phyloP scores from a whole-genome alignment of 2,797 vertebrate genomes.

The Acipenser oxyrinchus region DNA sequence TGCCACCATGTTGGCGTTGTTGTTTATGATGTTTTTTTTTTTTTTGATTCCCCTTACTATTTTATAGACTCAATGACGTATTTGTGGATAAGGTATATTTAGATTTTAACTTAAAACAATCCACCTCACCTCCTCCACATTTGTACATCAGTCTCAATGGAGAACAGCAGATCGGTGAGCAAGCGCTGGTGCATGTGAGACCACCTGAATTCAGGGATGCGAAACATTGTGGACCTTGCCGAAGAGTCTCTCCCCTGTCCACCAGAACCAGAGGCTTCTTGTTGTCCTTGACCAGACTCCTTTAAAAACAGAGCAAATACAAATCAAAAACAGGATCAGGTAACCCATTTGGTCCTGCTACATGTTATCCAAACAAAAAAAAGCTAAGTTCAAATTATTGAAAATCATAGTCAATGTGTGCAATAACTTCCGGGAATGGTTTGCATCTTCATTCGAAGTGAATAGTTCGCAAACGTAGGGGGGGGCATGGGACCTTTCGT shows the following conservation, averaged over 20 bases:
- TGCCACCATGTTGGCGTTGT: too few species aligned
- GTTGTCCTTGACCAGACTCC: slow-evolving; percentile 56
- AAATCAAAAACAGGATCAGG: neutral
- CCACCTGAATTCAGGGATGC: slow-evolving; percentile 94
- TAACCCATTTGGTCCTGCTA: neutral
- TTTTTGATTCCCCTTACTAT: too few species aligned
- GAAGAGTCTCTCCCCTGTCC: slow-evolving; percentile 62
- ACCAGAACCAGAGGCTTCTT: slow-evolving; percentile 32
- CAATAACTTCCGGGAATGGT: too few species aligned
- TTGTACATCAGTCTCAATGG: slow-evolving; percentile 94
- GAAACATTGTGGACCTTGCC: slow-evolving; percentile 77
- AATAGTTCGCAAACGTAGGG: too few species aligned
- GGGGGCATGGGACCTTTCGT: too few species aligned
- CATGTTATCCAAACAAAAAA: neutral
- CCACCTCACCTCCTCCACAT: slow-evolving; percentile 90
- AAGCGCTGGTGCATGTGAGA: slow-evolving; percentile 94
- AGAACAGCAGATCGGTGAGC: slow-evolving; percentile 91
- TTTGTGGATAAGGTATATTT: too few species aligned
- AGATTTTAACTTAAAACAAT: too few species aligned
- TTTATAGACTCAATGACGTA: too few species aligned
- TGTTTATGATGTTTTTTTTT: too few species aligned
- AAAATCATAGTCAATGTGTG: neutral
- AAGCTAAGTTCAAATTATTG: neutral
- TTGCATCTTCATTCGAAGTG: too few species aligned
- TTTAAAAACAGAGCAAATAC: slow-evolving; percentile 25